Percentiles rank a stretch among this genome's conserved stretches.
phyloP scores from a whole-genome alignment of 2,797 vertebrate genomes.

The Leuciscus waleckii region DNA sequence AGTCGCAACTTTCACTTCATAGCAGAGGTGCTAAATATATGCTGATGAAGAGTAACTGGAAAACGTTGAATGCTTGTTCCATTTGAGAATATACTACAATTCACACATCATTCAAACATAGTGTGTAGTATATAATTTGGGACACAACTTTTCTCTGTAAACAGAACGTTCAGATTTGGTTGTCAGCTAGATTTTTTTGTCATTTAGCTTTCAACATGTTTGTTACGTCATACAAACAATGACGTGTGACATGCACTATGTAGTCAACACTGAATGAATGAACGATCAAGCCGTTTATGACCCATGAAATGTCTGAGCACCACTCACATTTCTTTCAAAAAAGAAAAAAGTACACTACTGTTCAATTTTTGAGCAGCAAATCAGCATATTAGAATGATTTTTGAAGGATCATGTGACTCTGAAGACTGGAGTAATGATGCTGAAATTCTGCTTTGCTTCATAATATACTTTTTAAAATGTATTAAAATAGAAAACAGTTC shows the following conservation, averaged over 20 bases:
- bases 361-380: not conserved
- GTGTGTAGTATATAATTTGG: not conserved
- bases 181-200: not conserved
- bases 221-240: not conserved
- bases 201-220: not conserved
- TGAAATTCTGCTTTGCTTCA: not conserved
- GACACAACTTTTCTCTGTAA: not conserved
- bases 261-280: not conserved
- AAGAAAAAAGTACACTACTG: not conserved
- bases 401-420: not conserved
- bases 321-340: not conserved
- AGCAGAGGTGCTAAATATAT: not conserved
- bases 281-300: not conserved
- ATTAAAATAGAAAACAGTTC: not conserved
- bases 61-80: not conserved
- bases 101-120: not conserved
- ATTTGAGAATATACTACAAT: not conserved
- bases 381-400: not conserved
- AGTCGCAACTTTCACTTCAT: not conserved
- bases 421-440: not conserved
- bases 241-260: not conserved
- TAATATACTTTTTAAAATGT: not conserved
- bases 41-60: not conserved
- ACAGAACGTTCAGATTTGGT: not conserved
- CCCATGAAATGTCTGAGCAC: not conserved